phyloP scores from a whole-genome alignment of 2,888 invertebrate species.

The Mimumesa dahlbomi region DNA sequence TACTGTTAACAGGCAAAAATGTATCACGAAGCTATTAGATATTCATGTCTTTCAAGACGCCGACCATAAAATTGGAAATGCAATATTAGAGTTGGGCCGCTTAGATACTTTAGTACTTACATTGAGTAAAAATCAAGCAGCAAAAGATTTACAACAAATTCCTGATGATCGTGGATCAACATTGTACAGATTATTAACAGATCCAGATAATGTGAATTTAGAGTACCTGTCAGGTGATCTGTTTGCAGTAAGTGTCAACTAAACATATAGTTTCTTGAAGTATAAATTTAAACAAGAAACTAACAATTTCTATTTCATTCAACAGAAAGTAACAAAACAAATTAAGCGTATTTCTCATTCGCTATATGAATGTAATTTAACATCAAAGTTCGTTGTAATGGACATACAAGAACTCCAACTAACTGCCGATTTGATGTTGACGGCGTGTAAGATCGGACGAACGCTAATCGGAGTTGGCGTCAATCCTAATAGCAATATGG shows the following conservation, averaged over 20 bases:
- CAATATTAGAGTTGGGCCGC: conserved; percentile 82
- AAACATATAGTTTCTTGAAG: no score
- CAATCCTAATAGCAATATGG: conserved; percentile 83
- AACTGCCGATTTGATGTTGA: conserved; percentile 84
- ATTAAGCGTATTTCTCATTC: conserved; percentile 82
- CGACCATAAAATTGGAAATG: conserved; percentile 80
- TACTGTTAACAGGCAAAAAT: conserved; percentile 70
- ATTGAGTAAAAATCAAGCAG: conserved; percentile 80
- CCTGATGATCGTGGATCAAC: conserved; percentile 83
- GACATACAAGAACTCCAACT: conserved; percentile 82
- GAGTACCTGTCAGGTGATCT: conserved; percentile 83
- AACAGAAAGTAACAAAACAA: conserved; percentile 82
- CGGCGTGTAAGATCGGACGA: conserved; percentile 83
- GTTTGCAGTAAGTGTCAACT: conserved; percentile 81
- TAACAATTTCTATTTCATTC: conserved; percentile 38
- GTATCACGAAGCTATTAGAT: conserved; percentile 82
- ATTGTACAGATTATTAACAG: conserved; percentile 83
- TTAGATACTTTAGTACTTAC: conserved; percentile 82
- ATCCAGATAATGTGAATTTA: conserved; percentile 83
- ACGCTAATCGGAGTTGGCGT: conserved; percentile 82
- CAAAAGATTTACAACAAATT: conserved; percentile 81
- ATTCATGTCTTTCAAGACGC: conserved; percentile 82
- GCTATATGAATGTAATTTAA: conserved; percentile 78
- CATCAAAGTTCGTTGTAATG: conserved; percentile 79
- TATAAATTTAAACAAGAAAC: background rate